Evolutionary conservation across 1,140 invertebrate genomes (phyloP).

Genomic region (Magallana gigas): DNA sequence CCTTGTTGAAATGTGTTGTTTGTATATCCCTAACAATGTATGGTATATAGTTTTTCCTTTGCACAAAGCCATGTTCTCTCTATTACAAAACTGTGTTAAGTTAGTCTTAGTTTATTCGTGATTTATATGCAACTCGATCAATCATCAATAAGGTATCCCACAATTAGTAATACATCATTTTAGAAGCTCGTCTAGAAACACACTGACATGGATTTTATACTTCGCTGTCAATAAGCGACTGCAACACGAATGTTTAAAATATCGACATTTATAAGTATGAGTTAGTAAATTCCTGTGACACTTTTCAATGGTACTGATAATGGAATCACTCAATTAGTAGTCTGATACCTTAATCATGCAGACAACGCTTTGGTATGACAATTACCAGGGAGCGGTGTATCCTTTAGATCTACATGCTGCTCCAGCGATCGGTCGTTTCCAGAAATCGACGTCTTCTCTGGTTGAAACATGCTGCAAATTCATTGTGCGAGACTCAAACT

Average conservation of each 20-base stretch:
- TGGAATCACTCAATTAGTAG: background rate
- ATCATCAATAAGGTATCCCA: too few relatives aligned
- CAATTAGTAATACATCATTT: too few relatives aligned
- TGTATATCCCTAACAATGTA: background rate
- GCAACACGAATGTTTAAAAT: too few relatives aligned
- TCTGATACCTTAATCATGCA: slow-evolving; percentile 27
- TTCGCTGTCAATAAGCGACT: too few relatives aligned
- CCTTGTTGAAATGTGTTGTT: background rate
- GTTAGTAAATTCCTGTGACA: background rate
- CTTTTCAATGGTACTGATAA: background rate
- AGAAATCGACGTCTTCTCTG: slow-evolving; percentile 55
- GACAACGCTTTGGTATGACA: slow-evolving; percentile 66
- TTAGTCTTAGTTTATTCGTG: too few relatives aligned
- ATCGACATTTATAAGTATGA: background rate
- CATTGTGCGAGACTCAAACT: slow-evolving; percentile 67
- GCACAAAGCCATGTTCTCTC: background rate
- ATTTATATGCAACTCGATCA: too few relatives aligned
- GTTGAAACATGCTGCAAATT: slow-evolving; percentile 62
- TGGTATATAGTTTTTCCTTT: slow-evolving; percentile 14
- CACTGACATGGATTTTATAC: too few relatives aligned
- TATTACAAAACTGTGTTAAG: too few relatives aligned
- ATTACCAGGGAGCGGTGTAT: slow-evolving; percentile 69
- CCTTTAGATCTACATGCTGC: slow-evolving; percentile 62
- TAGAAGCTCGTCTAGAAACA: too few relatives aligned
- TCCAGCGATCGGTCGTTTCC: slow-evolving; percentile 42